phyloP scores from a whole-genome alignment of 2,797 vertebrate genomes.

The Leptoclinus maculatus region DNA sequence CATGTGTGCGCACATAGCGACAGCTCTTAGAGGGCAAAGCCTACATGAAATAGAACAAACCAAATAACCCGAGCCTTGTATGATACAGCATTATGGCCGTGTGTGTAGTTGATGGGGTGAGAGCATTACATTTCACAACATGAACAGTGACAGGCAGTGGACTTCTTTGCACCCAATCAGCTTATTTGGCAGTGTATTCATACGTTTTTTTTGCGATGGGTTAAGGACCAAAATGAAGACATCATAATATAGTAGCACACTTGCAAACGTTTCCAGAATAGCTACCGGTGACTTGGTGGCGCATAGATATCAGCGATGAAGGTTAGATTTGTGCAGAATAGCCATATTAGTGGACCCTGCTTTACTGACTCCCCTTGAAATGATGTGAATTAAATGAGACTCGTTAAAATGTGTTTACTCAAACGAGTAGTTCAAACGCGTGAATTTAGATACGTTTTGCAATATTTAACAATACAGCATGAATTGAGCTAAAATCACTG shows the following conservation, averaged over 20 bases:
- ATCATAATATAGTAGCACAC: not conserved
- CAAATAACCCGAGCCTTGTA: constrained; percentile 4
- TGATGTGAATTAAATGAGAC: not conserved
- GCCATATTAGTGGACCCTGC: not conserved
- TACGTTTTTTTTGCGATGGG: not conserved
- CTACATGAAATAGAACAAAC: constrained; percentile 3
- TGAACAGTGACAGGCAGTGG: not conserved
- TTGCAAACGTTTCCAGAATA: not conserved
- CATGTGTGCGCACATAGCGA: too few species aligned
- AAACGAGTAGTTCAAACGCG: not conserved
- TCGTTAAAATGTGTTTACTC: not conserved
- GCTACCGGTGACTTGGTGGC: not conserved
- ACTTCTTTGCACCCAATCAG: constrained; percentile 1
- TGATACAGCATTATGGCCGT: not conserved
- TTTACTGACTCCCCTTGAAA: not conserved
- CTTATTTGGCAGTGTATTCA: not conserved
- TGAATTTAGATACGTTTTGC: not conserved
- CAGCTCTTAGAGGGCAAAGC: too few species aligned
- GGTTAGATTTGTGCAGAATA: not conserved
- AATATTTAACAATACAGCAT: not conserved
- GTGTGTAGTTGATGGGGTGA: constrained; percentile 13
- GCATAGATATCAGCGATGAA: not conserved
- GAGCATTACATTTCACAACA: constrained; percentile 6
- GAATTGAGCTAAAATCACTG: not conserved
- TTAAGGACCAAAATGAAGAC: not conserved